Evolutionary conservation across 2,888 invertebrate genomes (phyloP).

Genomic region (Ferdinandea cuprea): DNA sequence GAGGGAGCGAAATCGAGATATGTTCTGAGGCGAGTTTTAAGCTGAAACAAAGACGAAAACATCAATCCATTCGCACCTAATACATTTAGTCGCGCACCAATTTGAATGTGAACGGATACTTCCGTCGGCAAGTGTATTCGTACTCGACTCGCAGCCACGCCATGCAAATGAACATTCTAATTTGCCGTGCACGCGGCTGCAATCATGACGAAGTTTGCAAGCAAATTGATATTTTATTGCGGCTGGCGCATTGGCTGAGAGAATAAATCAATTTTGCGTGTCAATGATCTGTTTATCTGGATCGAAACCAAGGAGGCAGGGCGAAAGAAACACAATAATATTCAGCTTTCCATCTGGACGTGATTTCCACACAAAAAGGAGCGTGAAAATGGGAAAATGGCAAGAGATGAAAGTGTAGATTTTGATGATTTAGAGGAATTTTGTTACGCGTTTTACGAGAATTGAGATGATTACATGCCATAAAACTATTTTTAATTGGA

Average conservation of each 20-base stretch:
- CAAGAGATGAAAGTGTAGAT: conserved; percentile 45
- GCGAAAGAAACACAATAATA: too few species aligned
- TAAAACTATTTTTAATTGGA: conserved; percentile 68
- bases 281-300: conserved; percentile 44
- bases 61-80: conserved; percentile 52
- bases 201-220: conserved; percentile 22
- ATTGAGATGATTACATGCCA: conserved; percentile 16
- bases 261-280: conserved; percentile 63
- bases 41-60: neutral
- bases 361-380: conserved; percentile 34
- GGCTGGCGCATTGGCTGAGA: conserved; percentile 21
- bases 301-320: neutral
- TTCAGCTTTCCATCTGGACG: neutral
- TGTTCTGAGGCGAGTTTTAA: neutral
- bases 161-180: conserved; percentile 30
- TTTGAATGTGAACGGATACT: conserved; percentile 34
- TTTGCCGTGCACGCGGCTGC: neutral
- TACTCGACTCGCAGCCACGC: neutral
- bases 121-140: conserved; percentile 25
- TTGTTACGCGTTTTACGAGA: conserved; percentile 34
- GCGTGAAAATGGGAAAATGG: conserved; percentile 18
- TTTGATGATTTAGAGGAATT: conserved; percentile 43
- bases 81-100: conserved; percentile 27
- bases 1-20: neutral
- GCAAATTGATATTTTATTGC: conserved; percentile 68